Base-by-base conservation (phyloP, 2,797 vertebrate species). In the Melopsittacus undulatus region DNA sequence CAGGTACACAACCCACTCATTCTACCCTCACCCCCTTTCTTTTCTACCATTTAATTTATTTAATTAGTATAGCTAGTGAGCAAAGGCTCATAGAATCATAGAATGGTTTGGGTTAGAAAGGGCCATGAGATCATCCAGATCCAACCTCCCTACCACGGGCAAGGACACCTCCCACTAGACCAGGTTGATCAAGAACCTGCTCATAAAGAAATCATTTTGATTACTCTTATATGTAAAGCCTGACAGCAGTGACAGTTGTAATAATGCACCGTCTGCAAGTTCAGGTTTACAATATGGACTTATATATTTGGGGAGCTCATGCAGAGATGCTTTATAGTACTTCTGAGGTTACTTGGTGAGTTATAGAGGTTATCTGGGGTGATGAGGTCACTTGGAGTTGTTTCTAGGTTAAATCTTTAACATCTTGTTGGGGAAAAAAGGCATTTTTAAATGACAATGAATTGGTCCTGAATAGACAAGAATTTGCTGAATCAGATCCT, bases 1-100 rank as follows among this genome's bases (percentile, higher is more conserved):
- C 97, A 99, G 99, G 99, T 99, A 97, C 3, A 10, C n/a, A 6
- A 8, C 87, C 15, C n/a, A 0, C 26, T 15, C 15, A 4, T 52
- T 5, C 57, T 20, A 6, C 56, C 56, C 82, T 48, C 22, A 2
- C 17, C 49, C 62, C 21, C 10, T 43, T 54, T 62, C 59, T 32
- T 24, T 27, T 49, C 62, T 22, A 0, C 7, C 30, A 1, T 29
- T 49, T 32, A 43, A 8, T 15, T 9, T 2, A 0, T 42, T 22
- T 18, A 7, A 29, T 51, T 49, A 32, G 59, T 3, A 5, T 6
- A 22, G 23, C 24, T 6, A 22, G 27, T 5, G 34, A 38, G 43
- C 29, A 69, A 62, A 67, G 81, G 13, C 9, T 17, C 40, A 36
- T 2, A 59, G 34, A 59, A 17, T 59, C 34, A 59, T 11, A 26